These are phyloP conservation scores for Acromyrmex charruanus DNA, from an alignment of 1,140 invertebrate species.

Conservation along the genomic window DNA sequence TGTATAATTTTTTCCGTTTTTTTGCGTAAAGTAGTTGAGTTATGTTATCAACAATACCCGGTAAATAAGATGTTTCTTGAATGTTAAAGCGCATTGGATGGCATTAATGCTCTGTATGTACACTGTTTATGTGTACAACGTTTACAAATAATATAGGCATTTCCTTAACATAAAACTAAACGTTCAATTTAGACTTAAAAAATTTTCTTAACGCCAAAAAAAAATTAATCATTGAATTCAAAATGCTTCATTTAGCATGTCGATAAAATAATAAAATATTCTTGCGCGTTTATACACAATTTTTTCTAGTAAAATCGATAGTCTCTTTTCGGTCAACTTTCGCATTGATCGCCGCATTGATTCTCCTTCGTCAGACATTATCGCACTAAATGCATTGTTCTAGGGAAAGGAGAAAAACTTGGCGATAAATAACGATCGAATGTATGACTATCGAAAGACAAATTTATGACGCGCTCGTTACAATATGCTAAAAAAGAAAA, in stretches of 20 bases:
- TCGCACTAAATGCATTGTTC: background rate
- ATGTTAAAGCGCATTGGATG: background rate
- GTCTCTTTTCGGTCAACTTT: background rate
- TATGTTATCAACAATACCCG: background rate
- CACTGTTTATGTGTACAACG: background rate
- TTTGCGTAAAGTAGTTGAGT: background rate
- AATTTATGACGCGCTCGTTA: conserved; percentile 17
- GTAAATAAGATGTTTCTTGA: background rate
- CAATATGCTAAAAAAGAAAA: conserved; percentile 5
- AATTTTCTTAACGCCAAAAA: background rate
- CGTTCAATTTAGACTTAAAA: conserved; percentile 11
- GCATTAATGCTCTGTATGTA: background rate
- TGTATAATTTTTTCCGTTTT: background rate
- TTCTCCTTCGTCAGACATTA: background rate
- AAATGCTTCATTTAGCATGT: background rate
- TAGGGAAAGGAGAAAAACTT: background rate
- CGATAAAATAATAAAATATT: conserved; percentile 29
- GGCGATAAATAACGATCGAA: conserved; percentile 5
- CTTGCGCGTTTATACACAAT: background rate
- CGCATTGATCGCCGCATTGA: background rate
- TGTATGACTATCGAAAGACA: background rate
- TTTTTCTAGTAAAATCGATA: conserved; percentile 4
- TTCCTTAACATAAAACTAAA: conserved; percentile 39
- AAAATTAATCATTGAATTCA: conserved; percentile 16
- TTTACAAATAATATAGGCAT: conserved; percentile 50